Conservation (phyloP, 2,797 vertebrate species). For the Ctenochaetus hawaiiensis region DNA sequence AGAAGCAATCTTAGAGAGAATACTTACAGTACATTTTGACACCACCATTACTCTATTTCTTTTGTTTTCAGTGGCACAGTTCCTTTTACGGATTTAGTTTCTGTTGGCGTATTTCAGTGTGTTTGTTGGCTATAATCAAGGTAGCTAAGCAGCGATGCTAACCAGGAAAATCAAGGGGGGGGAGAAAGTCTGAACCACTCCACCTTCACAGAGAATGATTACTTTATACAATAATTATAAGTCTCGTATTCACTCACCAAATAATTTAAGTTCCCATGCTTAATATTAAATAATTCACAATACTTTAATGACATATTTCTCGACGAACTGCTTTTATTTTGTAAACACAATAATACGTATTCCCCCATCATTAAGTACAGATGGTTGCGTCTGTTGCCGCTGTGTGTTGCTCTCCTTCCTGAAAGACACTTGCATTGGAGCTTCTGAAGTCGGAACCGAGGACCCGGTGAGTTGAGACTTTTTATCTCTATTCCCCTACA, state of each 20-base stretch:
- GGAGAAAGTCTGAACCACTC: slow-evolving; percentile 55
- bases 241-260: rapidly evolving
- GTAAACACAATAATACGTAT: background rate
- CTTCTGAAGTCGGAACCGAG: slow-evolving; percentile 37
- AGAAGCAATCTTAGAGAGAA: background rate
- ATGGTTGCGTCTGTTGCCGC: slow-evolving; percentile 84
- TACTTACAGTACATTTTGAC: background rate
- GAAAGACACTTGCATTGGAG: slow-evolving; percentile 65
- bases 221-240: background rate
- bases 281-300: rapidly evolving
- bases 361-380: background rate
- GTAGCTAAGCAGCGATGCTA: slow-evolving; percentile 48
- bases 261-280: rapidly evolving
- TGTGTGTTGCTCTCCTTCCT: slow-evolving; percentile 80
- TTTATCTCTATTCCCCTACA: background rate
- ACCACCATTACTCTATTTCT: rapidly evolving
- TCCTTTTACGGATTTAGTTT: background rate
- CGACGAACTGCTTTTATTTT: rapidly evolving
- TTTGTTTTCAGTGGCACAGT: background rate
- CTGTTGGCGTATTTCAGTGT: background rate
- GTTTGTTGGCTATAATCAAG: slow-evolving; percentile 14
- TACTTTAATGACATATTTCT: rapidly evolving
- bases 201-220: slow-evolving; percentile 25
- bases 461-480: slow-evolving; percentile 56
- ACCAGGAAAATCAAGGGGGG: slow-evolving; percentile 21